Evolutionary conservation across 2,888 invertebrate species (phyloP).

Genomic region (Drosophila diplacantha): DNA sequence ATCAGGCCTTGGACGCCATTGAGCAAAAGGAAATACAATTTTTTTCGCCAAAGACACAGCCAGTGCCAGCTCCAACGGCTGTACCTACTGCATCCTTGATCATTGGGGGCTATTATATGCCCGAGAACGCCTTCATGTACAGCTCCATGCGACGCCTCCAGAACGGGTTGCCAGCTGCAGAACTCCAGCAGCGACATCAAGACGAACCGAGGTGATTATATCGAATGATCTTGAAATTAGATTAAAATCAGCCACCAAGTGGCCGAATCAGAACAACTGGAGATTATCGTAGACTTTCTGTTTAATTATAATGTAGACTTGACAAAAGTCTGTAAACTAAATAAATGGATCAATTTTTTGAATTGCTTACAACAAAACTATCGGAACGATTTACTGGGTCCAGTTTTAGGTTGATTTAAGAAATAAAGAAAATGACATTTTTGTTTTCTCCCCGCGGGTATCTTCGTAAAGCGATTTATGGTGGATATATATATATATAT

Average conservation of each 20-base stretch:
- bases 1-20: conserved; percentile 77
- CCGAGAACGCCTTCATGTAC: conserved; percentile 75
- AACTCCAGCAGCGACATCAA: conserved; percentile 58
- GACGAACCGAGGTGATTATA: neutral
- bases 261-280: conserved; percentile 14
- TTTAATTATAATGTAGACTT: conserved; percentile 25
- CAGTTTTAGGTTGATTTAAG: neutral
- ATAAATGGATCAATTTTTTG: conserved; percentile 35
- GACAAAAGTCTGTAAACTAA: conserved; percentile 23
- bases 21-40: conserved; percentile 65
- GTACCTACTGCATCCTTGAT: neutral
- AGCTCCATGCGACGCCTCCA: conserved; percentile 63
- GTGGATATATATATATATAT: neutral
- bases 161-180: conserved; percentile 65
- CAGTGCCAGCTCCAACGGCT: neutral
- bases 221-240: no score
- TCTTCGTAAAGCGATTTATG: neutral
- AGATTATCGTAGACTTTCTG: conserved; percentile 5
- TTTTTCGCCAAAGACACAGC: neutral
- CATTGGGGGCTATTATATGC: conserved; percentile 68
- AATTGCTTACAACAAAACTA: conserved; percentile 19
- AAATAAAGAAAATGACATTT: neutral
- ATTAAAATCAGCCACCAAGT: conserved; percentile 26
- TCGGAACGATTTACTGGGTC: neutral
- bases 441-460: no score